Evolutionary conservation across 2,888 invertebrate species (phyloP).

Genomic region (Agonopterix arenella): DNA sequence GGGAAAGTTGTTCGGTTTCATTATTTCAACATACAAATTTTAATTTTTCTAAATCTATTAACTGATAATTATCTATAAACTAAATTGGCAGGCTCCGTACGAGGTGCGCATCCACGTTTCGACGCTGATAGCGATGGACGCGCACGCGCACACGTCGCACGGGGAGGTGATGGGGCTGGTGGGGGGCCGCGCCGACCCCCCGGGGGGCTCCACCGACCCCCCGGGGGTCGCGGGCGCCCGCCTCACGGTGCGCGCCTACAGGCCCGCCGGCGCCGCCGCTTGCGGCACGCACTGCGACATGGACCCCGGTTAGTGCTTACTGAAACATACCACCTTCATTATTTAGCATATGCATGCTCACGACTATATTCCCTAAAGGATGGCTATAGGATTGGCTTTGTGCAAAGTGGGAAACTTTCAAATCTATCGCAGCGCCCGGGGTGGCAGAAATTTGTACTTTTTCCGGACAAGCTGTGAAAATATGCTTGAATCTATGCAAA

Average conservation of each 20-base stretch:
- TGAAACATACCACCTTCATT: not conserved
- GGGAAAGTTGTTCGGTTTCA: no score
- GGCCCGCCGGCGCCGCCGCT: slow-evolving; percentile 79
- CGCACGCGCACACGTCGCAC: slow-evolving; percentile 82
- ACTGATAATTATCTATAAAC: no score
- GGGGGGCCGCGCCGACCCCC: slow-evolving; percentile 72
- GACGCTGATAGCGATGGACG: slow-evolving; percentile 80
- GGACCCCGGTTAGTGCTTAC: slow-evolving; percentile 78
- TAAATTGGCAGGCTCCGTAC: slow-evolving; percentile 78
- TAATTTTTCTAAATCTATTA: no score
- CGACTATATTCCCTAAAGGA: no score
- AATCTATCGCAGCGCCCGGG: no score
- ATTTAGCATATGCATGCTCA: no score
- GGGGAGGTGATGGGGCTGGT: slow-evolving; percentile 86
- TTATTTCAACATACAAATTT: no score
- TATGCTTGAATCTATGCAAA: no score
- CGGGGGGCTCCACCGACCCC: slow-evolving; percentile 7
- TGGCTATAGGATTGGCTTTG: no score
- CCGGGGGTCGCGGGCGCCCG: slow-evolving; percentile 24
- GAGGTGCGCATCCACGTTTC: slow-evolving; percentile 75
- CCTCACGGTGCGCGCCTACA: slow-evolving; percentile 53
- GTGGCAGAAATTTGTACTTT: no score
- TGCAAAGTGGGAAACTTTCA: no score
- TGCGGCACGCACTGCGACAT: slow-evolving; percentile 86
- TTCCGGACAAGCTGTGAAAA: no score